These are phyloP conservation scores for Antedon bifida DNA, from an alignment of 35 echinoderm and acorn worm genomes.

Conservation along the genomic window DNA sequence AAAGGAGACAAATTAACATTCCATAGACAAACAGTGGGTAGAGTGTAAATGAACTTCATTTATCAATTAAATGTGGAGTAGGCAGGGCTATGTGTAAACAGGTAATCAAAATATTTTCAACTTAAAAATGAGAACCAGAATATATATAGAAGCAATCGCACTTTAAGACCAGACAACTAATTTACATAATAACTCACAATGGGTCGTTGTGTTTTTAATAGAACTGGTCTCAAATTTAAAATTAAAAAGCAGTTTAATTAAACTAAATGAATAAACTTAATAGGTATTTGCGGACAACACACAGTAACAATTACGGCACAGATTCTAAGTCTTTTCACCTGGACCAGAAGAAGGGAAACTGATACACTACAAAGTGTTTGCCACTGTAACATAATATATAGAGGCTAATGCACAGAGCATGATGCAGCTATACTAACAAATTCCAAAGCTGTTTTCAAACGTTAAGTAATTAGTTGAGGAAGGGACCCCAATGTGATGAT, in stretches of 20 bases:
- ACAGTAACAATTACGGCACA: not conserved
- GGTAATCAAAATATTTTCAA: too few relatives aligned
- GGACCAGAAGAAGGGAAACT: not conserved
- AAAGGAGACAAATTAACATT: not conserved
- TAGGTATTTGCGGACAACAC: too few relatives aligned
- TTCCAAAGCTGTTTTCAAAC: not conserved
- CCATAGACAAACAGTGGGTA: not conserved
- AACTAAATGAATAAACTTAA: too few relatives aligned
- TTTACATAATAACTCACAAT: too few relatives aligned
- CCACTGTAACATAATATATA: not conserved
- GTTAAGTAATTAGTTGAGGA: not conserved
- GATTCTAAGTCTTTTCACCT: not conserved
- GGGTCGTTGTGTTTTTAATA: too few relatives aligned
- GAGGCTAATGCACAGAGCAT: not conserved
- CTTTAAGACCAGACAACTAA: too few relatives aligned
- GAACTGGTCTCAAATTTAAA: too few relatives aligned
- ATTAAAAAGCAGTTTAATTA: too few relatives aligned
- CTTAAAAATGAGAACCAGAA: too few relatives aligned
- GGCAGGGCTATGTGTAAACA: not conserved
- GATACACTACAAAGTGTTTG: not conserved
- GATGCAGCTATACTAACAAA: not conserved
- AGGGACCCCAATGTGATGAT: not conserved
- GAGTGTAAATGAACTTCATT: not conserved
- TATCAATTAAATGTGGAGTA: not conserved
- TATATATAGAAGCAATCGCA: too few relatives aligned